Evolutionary conservation across 2,797 vertebrate genomes (phyloP).

Genomic region (Crocodylus rhombifer): DNA sequence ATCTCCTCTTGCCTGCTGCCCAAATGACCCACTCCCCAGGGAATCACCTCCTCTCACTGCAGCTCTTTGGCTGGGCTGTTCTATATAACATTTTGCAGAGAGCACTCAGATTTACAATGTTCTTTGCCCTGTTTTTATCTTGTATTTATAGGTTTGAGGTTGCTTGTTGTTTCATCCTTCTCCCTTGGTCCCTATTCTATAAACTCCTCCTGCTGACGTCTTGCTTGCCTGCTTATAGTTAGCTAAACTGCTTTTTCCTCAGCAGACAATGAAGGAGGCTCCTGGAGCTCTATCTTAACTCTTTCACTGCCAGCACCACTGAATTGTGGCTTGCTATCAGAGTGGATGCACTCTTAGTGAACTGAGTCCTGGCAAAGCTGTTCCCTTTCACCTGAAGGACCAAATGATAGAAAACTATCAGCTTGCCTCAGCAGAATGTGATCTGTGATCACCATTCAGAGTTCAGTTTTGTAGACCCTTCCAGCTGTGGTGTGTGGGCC

Average conservation of each 20-base stretch:
- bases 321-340: background rate
- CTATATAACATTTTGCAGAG: background rate
- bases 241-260: background rate
- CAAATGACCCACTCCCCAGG: accelerated
- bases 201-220: background rate
- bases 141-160: background rate
- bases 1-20: background rate
- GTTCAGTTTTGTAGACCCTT: background rate
- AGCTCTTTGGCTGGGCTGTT: background rate
- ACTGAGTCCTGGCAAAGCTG: no score
- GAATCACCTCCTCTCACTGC: background rate
- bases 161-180: background rate
- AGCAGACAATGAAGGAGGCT: background rate
- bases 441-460: background rate
- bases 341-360: background rate
- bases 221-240: slow-evolving; percentile 9
- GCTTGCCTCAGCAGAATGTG: no score
- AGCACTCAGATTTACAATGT: background rate
- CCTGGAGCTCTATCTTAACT: background rate
- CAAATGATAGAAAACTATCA: no score
- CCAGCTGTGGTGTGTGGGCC: no score
- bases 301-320: background rate
- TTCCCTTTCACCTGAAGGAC: no score
- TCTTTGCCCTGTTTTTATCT: slow-evolving; percentile 47
- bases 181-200: background rate